phyloP scores from a whole-genome alignment of 2,113 vertebrate genomes.

The Sinosuthora webbiana region DNA sequence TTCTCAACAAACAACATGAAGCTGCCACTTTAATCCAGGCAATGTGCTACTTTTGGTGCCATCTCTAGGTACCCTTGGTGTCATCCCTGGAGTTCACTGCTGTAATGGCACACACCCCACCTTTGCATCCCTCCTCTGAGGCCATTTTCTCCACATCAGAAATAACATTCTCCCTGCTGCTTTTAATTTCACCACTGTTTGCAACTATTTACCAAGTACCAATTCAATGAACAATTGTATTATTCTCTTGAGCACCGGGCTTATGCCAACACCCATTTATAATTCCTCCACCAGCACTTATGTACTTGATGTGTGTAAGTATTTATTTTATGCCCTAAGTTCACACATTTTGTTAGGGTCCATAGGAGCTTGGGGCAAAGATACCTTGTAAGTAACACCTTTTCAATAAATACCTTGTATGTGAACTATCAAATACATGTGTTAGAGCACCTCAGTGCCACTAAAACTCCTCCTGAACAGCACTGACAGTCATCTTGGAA shows the following conservation, averaged over 20 bases:
- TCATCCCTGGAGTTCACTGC: not conserved
- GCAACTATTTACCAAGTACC: not conserved
- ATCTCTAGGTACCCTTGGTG: not conserved
- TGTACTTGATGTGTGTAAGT: fast-evolving
- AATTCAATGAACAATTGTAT: not conserved
- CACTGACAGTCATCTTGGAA: not conserved
- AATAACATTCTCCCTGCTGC: not conserved
- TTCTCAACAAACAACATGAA: not conserved
- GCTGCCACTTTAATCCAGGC: not conserved
- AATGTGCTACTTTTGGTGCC: not conserved
- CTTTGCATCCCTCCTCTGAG: not conserved
- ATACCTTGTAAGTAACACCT: not conserved
- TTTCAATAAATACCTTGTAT: not conserved
- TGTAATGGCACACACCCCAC: not conserved
- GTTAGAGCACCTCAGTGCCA: not conserved
- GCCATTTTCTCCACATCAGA: not conserved
- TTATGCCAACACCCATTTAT: not conserved
- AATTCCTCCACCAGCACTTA: not conserved
- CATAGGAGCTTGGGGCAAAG: not conserved
- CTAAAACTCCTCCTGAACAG: not conserved
- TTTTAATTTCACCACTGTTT: not conserved
- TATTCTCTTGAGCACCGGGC: not conserved
- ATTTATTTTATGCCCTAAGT: not conserved
- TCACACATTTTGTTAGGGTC: not conserved
- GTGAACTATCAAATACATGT: fast-evolving